These are phyloP conservation scores for Acyrthosiphon pisum DNA, from an alignment of 1,140 invertebrate species.

Conservation along the genomic window DNA sequence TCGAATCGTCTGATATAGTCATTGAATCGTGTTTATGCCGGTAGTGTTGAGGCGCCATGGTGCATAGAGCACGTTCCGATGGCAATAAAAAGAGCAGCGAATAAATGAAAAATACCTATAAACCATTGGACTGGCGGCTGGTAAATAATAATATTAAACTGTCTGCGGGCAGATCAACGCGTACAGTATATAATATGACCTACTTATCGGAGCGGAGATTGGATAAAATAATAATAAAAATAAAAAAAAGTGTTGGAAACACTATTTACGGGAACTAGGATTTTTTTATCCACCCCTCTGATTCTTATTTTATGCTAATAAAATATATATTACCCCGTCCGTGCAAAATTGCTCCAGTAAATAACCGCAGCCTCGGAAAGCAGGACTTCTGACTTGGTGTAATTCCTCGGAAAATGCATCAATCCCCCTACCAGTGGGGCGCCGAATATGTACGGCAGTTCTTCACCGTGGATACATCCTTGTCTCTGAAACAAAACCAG, in stretches of 20 bases:
- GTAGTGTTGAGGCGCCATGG: not conserved
- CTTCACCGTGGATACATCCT: constrained; percentile 91
- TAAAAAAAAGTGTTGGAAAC: not conserved
- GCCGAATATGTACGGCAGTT: constrained; percentile 89
- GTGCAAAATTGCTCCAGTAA: constrained; percentile 96
- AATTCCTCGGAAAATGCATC: constrained; percentile 81
- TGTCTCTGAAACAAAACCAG: constrained; percentile 68
- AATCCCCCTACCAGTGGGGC: constrained; percentile 81
- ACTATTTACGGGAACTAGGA: not conserved
- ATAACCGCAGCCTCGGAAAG: constrained; percentile 92
- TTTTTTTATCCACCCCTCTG: not conserved
- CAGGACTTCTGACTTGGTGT: constrained; percentile 86
- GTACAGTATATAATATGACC: constrained; percentile 10
- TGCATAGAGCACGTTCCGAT: not conserved
- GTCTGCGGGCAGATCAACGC: not conserved
- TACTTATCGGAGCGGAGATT: not conserved
- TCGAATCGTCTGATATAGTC: not conserved
- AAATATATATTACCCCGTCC: constrained; percentile 80
- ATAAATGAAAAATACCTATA: constrained; percentile 28
- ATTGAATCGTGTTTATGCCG: not conserved
- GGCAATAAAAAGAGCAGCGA: not conserved
- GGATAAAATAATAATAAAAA: constrained; percentile 1
- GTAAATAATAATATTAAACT: constrained; percentile 29
- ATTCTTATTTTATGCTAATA: constrained; percentile 47
- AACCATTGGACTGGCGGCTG: not conserved